Conservation (phyloP, 2,888 invertebrate species). For the Lepidochitona cinerea region DNA sequence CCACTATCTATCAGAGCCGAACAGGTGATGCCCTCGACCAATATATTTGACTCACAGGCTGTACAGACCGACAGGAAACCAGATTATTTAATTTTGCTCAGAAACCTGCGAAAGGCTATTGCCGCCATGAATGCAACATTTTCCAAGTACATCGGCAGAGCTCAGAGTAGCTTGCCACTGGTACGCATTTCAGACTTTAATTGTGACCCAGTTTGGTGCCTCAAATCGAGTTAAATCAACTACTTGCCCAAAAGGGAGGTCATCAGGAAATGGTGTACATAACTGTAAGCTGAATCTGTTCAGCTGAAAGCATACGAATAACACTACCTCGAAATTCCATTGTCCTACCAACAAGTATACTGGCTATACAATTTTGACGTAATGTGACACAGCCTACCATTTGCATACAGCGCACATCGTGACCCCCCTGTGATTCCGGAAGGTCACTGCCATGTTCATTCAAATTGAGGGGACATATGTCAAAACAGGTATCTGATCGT, state of each 20-base stretch:
- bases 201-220: background rate
- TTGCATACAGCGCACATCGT: too few species aligned
- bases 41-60: background rate
- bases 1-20: background rate
- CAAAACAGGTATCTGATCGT: too few species aligned
- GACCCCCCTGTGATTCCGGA: too few species aligned
- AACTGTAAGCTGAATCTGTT: background rate
- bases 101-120: background rate
- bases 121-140: background rate
- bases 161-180: background rate
- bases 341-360: background rate
- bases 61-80: background rate
- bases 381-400: background rate
- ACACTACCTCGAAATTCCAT: background rate
- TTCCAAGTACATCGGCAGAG: background rate
- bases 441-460: too few species aligned
- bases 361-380: background rate
- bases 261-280: background rate
- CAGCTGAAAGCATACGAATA: background rate
- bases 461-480: too few species aligned
- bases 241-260: background rate
- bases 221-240: background rate
- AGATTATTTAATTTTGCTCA: background rate
- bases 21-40: background rate
- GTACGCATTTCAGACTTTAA: background rate